Evolutionary conservation across 2,888 invertebrate species (phyloP), one percentile per base, ranked within the genome.

Genomic region (Chymomyza caudatula): DNA sequence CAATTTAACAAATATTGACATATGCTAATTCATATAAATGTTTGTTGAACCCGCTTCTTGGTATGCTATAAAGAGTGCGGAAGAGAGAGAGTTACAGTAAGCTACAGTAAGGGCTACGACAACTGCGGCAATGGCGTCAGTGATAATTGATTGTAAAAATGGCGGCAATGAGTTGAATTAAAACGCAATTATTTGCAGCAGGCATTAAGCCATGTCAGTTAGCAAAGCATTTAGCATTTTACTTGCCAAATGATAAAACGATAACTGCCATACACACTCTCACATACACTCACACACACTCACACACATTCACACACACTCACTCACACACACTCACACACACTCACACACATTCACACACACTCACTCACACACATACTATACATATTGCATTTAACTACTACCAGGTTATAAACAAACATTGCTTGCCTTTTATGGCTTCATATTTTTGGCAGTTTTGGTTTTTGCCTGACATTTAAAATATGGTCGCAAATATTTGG

Each of bases 1-100:
- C 87, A 87, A 85, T 85, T 86, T 78, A 78, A 74, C 85, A 85
- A 87, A 85, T 87, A 87, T 85, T 85, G 85, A 85, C 87, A 85
- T 84, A 85, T 85, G 85, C 85, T 86, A 85, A 85, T 85, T 86
- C 74, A 77, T 75, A 83, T 80, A 80, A 86, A 83, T 85, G 85
- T 81, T 74, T 78, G 70, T 65, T 75, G 67, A 67, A 65, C 25
- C 25, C 56, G 22, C 37, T 47, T 20, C 53, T 22, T 42, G n/a
- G 11, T 11, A 37, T 37, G 29, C n/a, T n/a, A 37, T 11, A 37
- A 11, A 11, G 29, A 37, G n/a, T n/a, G n/a, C n/a, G n/a, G n/a
- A n/a, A n/a, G n/a, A n/a, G n/a, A n/a, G n/a, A n/a, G n/a, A n/a
- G n/a, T n/a, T n/a, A n/a, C n/a, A n/a, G n/a, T n/a, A n/a, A n/a